These are phyloP conservation scores for Actinemys pallida DNA, from an alignment of 2,113 vertebrate genomes.

Conservation along the genomic window DNA sequence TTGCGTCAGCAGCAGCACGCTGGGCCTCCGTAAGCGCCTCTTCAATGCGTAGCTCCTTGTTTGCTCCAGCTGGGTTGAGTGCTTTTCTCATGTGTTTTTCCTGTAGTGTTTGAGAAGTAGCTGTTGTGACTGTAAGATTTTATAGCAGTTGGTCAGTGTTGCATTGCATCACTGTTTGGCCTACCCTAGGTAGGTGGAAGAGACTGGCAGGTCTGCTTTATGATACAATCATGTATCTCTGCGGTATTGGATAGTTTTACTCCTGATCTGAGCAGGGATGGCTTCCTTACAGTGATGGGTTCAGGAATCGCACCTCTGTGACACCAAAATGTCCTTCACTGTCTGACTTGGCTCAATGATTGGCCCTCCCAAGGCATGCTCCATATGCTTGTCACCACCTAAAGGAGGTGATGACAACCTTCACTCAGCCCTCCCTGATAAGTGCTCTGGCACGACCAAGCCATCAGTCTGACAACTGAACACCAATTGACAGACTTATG, in stretches of 20 bases:
- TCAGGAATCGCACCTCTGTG: background rate
- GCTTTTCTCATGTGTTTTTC: background rate
- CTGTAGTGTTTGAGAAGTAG: background rate
- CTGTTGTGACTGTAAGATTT: background rate
- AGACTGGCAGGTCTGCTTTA: background rate
- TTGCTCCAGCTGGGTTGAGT: background rate
- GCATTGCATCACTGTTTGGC: background rate
- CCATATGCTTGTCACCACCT: background rate
- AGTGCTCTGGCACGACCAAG: no score
- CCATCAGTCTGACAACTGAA: no score
- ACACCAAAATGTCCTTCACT: background rate
- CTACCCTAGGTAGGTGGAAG: background rate
- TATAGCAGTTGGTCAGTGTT: background rate
- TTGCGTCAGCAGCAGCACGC: background rate
- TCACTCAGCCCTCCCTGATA: no score
- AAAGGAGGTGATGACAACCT: no score
- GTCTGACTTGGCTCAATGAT: background rate
- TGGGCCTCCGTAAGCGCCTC: background rate
- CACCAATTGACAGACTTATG: no score
- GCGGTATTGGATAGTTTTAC: background rate
- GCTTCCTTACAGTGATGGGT: background rate
- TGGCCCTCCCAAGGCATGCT: background rate
- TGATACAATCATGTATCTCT: background rate
- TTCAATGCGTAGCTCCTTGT: background rate
- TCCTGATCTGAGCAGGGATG: background rate